Evolutionary conservation across 2,797 vertebrate genomes (phyloP), one percentile per base, ranked within the genome.

Genomic region (Bothrops alternatus): DNA sequence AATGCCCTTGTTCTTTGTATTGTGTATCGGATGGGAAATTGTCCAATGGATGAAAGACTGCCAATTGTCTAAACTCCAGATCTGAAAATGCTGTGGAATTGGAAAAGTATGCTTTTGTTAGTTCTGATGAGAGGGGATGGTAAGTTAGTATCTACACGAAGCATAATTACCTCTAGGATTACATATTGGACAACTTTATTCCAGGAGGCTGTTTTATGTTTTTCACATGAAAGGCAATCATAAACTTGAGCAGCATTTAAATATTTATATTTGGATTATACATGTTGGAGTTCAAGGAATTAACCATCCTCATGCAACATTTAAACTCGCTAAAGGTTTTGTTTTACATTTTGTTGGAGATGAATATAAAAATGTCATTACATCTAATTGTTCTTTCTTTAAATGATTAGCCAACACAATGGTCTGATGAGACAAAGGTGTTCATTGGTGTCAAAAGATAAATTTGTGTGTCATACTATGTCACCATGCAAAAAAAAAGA

Each of bases 41-140:
- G 93, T 96, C 93, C 28, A 87, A 78, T 86, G 88, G 61, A 61
- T 61, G 89, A 61, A 94, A 11, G 0, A 2, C 7, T 97, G 96
- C 96, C 97, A 98, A 58, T 96, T 98, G 96, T 97, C 95, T 96
- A 87, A 93, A 91, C 91, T 98, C 97, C 96, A 97, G 92, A 90
- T 94, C 91, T 94, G 92, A 95, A 97, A 95, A 95, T 88, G 95
- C 95, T 94, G 95, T 18, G 69, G 90, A 93, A 96, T 95, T 18
- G 63, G 90, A 93, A 96, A 91, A 95, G 92, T 88, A 94, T 63
- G 94, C 25, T 91, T 95, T 90, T 78, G 57, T 95, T 28, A 53
- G 14, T 6, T 93, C 93, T 92, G 86, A 94, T 92, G 90, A 85
- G 92, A 95, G 93, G 55, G 56, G 61, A 90, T 92, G 20, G 92